A percentile compares a stretch with the other conserved stretches of the same genome.
These are phyloP conservation scores for Aromia moschata DNA, from an alignment of 2,888 invertebrate species.

Conservation along the genomic window DNA sequence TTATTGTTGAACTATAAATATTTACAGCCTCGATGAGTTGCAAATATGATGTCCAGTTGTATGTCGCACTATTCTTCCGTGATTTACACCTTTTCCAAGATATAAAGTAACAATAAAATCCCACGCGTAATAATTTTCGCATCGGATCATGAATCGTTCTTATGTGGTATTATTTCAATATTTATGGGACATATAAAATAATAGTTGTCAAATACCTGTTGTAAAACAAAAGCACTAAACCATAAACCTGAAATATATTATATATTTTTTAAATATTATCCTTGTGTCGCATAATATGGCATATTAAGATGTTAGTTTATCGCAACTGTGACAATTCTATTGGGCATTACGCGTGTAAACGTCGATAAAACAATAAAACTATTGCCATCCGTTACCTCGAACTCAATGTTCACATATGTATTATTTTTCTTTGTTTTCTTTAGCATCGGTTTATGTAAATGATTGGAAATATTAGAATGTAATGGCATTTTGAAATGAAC, in stretches of 20 bases:
- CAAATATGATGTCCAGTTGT: no score
- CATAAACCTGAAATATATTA: slow-evolving; percentile 33
- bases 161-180: slow-evolving; percentile 45
- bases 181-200: slow-evolving; percentile 47
- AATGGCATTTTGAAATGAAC: no score
- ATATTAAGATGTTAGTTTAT: slow-evolving; percentile 30
- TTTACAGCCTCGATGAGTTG: no score
- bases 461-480: slow-evolving; percentile 20
- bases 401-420: background rate
- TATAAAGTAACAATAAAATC: slow-evolving; percentile 47
- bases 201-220: slow-evolving; percentile 42
- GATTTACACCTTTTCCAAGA: slow-evolving; percentile 43
- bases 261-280: slow-evolving; percentile 22
- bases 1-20: no score
- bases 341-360: slow-evolving; percentile 14
- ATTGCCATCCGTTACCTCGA: slow-evolving; percentile 13
- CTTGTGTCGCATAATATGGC: slow-evolving; percentile 18
- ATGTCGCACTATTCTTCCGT: slow-evolving; percentile 3
- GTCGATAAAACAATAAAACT: slow-evolving; percentile 20
- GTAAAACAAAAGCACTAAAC: slow-evolving; percentile 35
- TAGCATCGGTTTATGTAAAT: slow-evolving; percentile 5
- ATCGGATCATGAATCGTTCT: slow-evolving; percentile 43
- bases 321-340: slow-evolving; percentile 24
- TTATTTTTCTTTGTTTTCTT: slow-evolving; percentile 1
- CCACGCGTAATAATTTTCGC: slow-evolving; percentile 46